These are phyloP conservation scores for Podarcis raffonei DNA, from an alignment of 2,113 vertebrate genomes.

Conservation along the genomic window DNA sequence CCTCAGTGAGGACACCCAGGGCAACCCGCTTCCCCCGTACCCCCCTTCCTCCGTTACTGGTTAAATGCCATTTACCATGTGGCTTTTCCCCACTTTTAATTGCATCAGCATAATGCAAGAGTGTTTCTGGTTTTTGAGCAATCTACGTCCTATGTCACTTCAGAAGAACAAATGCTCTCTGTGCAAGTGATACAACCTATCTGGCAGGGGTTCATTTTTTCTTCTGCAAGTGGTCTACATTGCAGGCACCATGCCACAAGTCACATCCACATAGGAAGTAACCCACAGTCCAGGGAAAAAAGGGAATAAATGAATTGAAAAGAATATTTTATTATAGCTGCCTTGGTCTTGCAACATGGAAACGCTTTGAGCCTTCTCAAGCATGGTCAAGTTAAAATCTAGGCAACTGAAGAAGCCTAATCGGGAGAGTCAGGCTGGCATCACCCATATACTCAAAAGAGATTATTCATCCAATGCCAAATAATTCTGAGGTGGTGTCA, in stretches of 20 bases:
- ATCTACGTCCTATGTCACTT: conserved; percentile 38
- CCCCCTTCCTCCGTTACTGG: conserved; percentile 14
- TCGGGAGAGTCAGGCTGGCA: conserved; percentile 57
- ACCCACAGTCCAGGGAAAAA: conserved; percentile 39
- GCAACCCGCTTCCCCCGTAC: no score
- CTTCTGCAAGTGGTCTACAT: conserved; percentile 22
- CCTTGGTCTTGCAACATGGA: conserved; percentile 44
- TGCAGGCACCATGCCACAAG: conserved; percentile 42
- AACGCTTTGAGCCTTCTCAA: conserved; percentile 28
- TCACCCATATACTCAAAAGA: conserved; percentile 60
- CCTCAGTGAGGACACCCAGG: no score
- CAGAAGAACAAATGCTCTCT: conserved; percentile 48
- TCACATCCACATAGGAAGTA: conserved; percentile 52
- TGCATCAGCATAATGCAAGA: conserved; percentile 18
- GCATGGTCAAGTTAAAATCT: conserved; percentile 26
- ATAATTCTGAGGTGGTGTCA: conserved; percentile 71
- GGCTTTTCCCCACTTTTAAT: conserved; percentile 56
- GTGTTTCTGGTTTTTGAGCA: conserved; percentile 27
- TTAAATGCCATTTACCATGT: background rate
- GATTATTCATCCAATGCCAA: conserved; percentile 60
- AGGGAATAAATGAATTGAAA: conserved; percentile 52
- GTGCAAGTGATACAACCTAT: conserved; percentile 41
- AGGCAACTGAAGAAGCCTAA: conserved; percentile 57
- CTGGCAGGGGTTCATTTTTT: conserved; percentile 33
- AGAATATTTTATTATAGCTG: conserved; percentile 38